phyloP scores from a whole-genome alignment of 2,797 vertebrate genomes.

The Rhyacichthys aspro region DNA sequence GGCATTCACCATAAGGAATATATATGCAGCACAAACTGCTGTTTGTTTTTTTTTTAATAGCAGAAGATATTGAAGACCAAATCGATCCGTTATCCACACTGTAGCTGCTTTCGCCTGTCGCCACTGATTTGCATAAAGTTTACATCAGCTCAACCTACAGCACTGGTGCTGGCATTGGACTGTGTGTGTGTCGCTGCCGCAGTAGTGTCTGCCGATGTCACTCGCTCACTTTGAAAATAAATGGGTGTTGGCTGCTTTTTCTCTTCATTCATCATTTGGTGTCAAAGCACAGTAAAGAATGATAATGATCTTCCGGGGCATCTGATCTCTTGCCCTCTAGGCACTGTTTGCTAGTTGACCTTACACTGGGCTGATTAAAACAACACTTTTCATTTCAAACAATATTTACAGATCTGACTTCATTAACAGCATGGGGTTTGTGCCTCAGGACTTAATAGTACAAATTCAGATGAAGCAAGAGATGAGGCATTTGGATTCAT shows the following conservation, averaged over 20 bases:
- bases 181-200: conserved; percentile 31
- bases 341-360: conserved; percentile 21
- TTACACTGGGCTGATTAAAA: conserved; percentile 17
- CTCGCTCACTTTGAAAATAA: conserved; percentile 45
- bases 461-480: background rate
- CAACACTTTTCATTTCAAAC: conserved; percentile 3
- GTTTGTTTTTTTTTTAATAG: background rate
- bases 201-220: conserved; percentile 36
- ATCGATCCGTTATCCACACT: background rate
- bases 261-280: conserved; percentile 47
- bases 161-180: conserved; percentile 3
- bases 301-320: conserved; percentile 42
- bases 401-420: conserved; percentile 5
- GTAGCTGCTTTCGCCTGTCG: conserved; percentile 16
- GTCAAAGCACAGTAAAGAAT: conserved; percentile 39
- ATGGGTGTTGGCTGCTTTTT: conserved; percentile 45
- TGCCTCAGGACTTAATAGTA: no score
- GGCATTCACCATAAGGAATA: background rate
- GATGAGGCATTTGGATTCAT: background rate
- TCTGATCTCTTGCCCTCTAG: conserved; percentile 15
- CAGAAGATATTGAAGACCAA: background rate
- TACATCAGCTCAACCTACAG: conserved; percentile 20
- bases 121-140: conserved; percentile 23
- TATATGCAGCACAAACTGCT: background rate
- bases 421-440: background rate